A percentile compares a stretch with the other conserved stretches of the same genome.
phyloP scores from a whole-genome alignment of 2,888 invertebrate species.

The Drosophila imparisetae region DNA sequence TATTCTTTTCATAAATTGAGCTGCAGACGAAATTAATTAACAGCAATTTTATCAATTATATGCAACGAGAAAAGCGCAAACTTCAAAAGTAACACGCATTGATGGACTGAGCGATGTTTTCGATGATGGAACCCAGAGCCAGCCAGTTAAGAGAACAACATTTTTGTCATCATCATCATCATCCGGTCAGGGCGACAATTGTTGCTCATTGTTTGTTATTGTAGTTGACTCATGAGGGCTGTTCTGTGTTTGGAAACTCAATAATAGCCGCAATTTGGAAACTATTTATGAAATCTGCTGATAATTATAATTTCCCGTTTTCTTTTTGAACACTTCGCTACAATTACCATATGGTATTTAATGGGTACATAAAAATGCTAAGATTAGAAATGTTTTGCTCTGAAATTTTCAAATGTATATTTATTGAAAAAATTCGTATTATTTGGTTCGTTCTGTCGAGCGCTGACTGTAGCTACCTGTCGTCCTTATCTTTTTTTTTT shows the following conservation, averaged over 20 bases:
- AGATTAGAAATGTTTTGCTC: constrained; percentile 1
- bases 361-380: not conserved
- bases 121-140: constrained; percentile 6
- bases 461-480: not conserved
- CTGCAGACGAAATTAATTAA: constrained; percentile 25
- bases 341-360: too few species aligned
- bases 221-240: constrained; percentile 15
- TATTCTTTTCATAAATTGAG: constrained; percentile 1
- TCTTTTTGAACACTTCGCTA: not conserved
- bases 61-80: constrained; percentile 1
- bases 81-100: constrained; percentile 21
- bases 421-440: not conserved
- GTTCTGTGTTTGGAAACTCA: not conserved
- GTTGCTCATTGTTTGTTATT: constrained; percentile 32
- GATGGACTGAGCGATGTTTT: not conserved
- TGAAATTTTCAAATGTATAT: not conserved
- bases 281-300: not conserved
- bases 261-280: not conserved
- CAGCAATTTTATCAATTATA: constrained; percentile 66
- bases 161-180: constrained; percentile 9
- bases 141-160: constrained; percentile 6
- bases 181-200: constrained; percentile 69
- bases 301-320: not conserved
- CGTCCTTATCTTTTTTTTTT: constrained; percentile 1
- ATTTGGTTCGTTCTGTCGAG: not conserved